phyloP scores from a whole-genome alignment of 1,140 invertebrate genomes.

The Microplitis demolitor region DNA sequence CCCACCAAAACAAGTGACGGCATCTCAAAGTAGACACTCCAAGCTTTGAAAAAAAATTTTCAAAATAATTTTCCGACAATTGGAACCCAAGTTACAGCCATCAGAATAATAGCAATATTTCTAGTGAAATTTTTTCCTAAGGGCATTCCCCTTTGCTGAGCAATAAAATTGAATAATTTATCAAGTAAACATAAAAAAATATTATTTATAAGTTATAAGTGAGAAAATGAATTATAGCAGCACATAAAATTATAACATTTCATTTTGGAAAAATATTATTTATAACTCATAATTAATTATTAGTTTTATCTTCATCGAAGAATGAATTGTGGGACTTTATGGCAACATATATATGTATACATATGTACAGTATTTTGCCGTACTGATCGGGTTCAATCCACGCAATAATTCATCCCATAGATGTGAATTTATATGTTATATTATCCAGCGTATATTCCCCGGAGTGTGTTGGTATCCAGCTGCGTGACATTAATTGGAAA shows the following conservation, averaged over 20 bases:
- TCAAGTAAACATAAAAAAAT: too few species aligned
- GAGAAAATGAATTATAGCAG: background rate
- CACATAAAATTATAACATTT: background rate
- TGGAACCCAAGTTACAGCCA: too few species aligned
- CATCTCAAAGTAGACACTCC: too few species aligned
- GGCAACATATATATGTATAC: background rate
- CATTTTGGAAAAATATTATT: background rate
- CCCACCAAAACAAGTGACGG: too few species aligned
- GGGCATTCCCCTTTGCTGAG: too few species aligned
- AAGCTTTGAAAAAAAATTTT: too few species aligned
- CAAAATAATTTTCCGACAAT: too few species aligned
- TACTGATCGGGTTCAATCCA: constrained; percentile 41
- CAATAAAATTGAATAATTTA: too few species aligned
- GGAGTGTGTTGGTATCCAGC: constrained; percentile 29
- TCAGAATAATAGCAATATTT: too few species aligned
- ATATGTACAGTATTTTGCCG: too few species aligned
- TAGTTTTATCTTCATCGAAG: constrained; percentile 28
- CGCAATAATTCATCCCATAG: constrained; percentile 42
- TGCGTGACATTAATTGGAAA: constrained; percentile 43
- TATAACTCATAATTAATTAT: background rate
- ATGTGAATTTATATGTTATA: too few species aligned
- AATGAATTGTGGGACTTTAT: constrained; percentile 27
- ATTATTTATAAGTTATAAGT: background rate
- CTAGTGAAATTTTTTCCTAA: too few species aligned
- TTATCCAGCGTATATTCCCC: constrained; percentile 10